Conservation (phyloP, 2,888 invertebrate species). For the Lasioglossum zephyrum region DNA sequence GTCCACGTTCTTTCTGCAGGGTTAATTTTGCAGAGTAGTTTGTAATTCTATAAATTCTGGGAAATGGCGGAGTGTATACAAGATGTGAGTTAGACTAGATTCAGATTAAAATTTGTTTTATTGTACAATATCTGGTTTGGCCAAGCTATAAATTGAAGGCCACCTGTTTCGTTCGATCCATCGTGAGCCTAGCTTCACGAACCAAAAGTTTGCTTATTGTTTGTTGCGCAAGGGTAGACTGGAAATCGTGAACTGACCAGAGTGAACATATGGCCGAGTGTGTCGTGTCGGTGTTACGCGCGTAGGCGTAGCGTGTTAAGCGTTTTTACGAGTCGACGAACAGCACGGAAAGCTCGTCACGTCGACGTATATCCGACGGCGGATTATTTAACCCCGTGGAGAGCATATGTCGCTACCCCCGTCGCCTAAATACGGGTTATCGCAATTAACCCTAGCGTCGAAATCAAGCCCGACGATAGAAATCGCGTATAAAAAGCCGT, state of each 20-base stretch:
- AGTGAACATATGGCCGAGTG: slow-evolving; percentile 47
- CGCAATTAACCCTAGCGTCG: slow-evolving; percentile 76
- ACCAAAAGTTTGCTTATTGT: slow-evolving; percentile 4
- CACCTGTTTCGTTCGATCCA: not conserved
- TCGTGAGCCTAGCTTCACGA: not conserved
- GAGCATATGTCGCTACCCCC: slow-evolving; percentile 66
- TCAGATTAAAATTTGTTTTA: not conserved
- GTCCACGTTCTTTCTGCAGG: no score
- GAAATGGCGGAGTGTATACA: no score
- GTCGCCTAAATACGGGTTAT: slow-evolving; percentile 65
- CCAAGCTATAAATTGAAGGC: not conserved
- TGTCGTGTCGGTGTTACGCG: slow-evolving; percentile 34
- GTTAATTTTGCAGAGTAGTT: no score
- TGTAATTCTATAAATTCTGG: no score
- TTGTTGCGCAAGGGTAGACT: not conserved
- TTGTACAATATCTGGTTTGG: not conserved
- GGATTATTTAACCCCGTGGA: slow-evolving; percentile 73
- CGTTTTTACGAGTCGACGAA: slow-evolving; percentile 67
- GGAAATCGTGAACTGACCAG: slow-evolving; percentile 19
- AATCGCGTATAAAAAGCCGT: slow-evolving; percentile 63
- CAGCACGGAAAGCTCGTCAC: slow-evolving; percentile 70
- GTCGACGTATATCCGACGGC: slow-evolving; percentile 53
- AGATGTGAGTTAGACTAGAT: no score
- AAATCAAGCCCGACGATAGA: slow-evolving; percentile 63
- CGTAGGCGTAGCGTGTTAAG: slow-evolving; percentile 59